Conservation (phyloP, 30 jellyfish, hydroid and myxozoan genomes). For the Hydractinia echinata region DNA sequence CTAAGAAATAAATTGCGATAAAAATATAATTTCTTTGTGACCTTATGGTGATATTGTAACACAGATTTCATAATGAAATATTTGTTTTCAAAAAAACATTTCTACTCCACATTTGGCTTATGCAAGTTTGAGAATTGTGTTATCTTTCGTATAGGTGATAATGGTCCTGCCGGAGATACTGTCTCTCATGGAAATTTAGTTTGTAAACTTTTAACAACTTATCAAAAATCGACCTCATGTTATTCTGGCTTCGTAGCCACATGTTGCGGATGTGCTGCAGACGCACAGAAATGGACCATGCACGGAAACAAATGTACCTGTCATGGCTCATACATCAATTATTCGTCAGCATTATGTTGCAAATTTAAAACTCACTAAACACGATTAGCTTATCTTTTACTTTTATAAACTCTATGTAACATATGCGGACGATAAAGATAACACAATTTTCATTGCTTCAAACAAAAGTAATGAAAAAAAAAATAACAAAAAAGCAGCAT, state of each 20-base stretch:
- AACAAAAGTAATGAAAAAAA: neutral
- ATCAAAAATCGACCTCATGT: slow-evolving; percentile 13
- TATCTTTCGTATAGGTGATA: slow-evolving; percentile 9
- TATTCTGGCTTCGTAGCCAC: neutral
- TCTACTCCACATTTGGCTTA: neutral
- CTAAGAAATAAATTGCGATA: neutral
- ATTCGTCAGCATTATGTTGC: slow-evolving; percentile 17
- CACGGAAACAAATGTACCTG: neutral
- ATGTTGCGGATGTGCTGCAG: slow-evolving; percentile 9
- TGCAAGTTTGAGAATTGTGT: neutral
- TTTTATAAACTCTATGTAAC: neutral
- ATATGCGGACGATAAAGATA: slow-evolving; percentile 4
- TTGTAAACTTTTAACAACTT: neutral
- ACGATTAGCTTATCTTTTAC: neutral
- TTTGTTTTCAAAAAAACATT: neutral
- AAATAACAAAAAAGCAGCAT: neutral
- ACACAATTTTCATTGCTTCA: neutral
- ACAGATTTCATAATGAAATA: too few species aligned
- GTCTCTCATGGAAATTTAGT: neutral
- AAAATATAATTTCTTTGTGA: neutral
- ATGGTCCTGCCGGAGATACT: slow-evolving; percentile 8
- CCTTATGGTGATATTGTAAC: neutral
- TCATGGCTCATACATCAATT: neutral
- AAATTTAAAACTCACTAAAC: neutral
- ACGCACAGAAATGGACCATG: neutral